Percentiles rank a stretch among this genome's conserved stretches.
phyloP scores from a whole-genome alignment of 2,888 invertebrate genomes.

The Pristionchus arcanus region DNA sequence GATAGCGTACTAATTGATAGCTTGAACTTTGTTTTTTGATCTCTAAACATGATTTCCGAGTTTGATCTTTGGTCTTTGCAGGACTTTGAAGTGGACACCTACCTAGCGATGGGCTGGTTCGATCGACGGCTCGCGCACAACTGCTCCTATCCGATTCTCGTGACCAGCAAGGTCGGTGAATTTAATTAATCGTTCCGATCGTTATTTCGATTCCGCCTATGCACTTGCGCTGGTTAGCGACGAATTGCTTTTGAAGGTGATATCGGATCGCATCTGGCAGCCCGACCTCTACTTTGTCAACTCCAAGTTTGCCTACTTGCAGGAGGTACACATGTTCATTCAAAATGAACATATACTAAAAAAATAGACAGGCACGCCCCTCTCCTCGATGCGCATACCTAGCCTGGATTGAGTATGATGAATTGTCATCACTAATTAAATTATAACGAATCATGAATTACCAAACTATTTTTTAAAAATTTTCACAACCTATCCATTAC shows the following conservation, averaged over 20 bases:
- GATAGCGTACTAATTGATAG: not conserved
- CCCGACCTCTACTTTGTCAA: constrained; percentile 79
- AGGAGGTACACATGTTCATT: too few relatives aligned
- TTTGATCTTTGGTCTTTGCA: constrained; percentile 54
- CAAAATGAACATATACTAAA: too few relatives aligned
- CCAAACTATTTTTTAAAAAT: too few relatives aligned
- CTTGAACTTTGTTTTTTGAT: not conserved
- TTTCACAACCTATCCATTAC: too few relatives aligned
- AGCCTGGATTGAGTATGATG: too few relatives aligned
- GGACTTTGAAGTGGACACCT: constrained; percentile 79
- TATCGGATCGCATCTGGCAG: constrained; percentile 76
- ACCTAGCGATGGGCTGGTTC: constrained; percentile 79
- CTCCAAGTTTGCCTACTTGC: constrained; percentile 78
- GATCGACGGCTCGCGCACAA: constrained; percentile 78
- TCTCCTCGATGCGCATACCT: too few relatives aligned
- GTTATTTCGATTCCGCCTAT: not conserved
- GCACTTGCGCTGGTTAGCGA: too few relatives aligned
- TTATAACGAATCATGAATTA: too few relatives aligned
- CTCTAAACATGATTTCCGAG: not conserved
- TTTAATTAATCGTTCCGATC: not conserved
- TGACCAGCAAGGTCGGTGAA: constrained; percentile 66
- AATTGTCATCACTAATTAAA: too few relatives aligned
- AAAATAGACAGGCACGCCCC: too few relatives aligned
- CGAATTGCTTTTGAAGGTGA: constrained; percentile 58
- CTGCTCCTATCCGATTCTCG: constrained; percentile 78